A percentile compares a stretch with the other conserved stretches of the same genome.
Conservation (phyloP, 2,797 vertebrate genomes). For the Antrozous pallidus region DNA sequence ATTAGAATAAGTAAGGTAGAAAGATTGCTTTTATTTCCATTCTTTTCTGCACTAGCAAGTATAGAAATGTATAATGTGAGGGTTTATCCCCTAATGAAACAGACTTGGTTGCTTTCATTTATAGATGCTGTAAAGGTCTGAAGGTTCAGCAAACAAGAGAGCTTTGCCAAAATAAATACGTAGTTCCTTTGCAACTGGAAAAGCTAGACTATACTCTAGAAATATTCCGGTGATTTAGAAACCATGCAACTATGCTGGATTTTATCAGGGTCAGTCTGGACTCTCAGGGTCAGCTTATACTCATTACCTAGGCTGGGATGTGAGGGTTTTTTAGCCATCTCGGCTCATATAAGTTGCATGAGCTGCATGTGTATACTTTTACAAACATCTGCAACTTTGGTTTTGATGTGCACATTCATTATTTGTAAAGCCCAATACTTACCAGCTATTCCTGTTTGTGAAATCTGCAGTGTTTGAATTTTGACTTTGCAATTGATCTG, state of each 20-base stretch:
- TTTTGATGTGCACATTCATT: conserved; percentile 53
- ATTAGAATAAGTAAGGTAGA: conserved; percentile 69
- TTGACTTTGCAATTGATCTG: conserved; percentile 70
- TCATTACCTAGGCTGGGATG: neutral
- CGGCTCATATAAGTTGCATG: neutral
- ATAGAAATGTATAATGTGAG: conserved; percentile 18
- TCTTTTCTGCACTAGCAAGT: conserved; percentile 52
- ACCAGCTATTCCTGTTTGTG: conserved; percentile 51
- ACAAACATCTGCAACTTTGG: conserved; percentile 8
- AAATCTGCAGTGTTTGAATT: conserved; percentile 69
- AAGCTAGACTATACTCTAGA: conserved; percentile 15
- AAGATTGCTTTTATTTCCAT: conserved; percentile 72
- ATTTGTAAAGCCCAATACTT: conserved; percentile 33
- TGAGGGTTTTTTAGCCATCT: neutral
- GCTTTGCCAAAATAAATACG: conserved; percentile 68
- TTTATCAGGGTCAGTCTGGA: neutral
- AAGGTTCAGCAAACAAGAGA: conserved; percentile 70
- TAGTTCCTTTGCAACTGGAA: conserved; percentile 57
- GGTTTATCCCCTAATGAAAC: conserved; percentile 67
- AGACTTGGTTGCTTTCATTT: conserved; percentile 63
- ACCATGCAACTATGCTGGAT: neutral
- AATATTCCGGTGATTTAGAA: conserved; percentile 61
- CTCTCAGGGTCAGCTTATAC: neutral
- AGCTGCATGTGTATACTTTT: neutral
- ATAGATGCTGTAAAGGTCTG: conserved; percentile 45